Percentiles rank a stretch among this genome's conserved stretches.
phyloP scores from a whole-genome alignment of 2,888 invertebrate genomes.

The Endotricha flammealis region DNA sequence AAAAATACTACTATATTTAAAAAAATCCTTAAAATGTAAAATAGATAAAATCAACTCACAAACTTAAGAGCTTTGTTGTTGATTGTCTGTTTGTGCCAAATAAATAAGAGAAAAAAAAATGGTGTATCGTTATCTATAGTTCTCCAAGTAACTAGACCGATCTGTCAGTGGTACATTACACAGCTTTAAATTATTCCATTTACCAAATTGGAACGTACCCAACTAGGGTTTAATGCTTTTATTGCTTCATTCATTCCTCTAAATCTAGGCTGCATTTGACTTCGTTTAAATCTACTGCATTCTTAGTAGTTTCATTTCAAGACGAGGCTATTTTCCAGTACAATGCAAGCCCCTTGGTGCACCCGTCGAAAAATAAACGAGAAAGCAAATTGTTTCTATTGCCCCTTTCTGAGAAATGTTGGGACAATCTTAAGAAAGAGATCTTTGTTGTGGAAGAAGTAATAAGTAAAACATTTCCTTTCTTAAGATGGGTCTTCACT shows the following conservation, averaged over 20 bases:
- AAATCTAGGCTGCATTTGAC: slow-evolving; percentile 41
- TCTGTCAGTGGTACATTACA: neutral
- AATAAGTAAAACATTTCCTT: too few species aligned
- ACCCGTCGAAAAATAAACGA: slow-evolving; percentile 33
- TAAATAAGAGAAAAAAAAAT: too few species aligned
- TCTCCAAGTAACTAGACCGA: neutral
- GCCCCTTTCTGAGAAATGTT: slow-evolving; percentile 1
- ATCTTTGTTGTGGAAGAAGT: neutral
- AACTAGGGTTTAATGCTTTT: slow-evolving; percentile 40
- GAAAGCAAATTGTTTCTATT: slow-evolving; percentile 30
- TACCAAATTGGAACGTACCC: slow-evolving; percentile 35
- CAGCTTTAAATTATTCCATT: slow-evolving; percentile 5
- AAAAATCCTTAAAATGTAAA: too few species aligned
- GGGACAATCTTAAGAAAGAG: neutral
- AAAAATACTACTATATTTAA: too few species aligned
- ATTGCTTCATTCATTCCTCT: slow-evolving; percentile 35
- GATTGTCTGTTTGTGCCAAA: too few species aligned
- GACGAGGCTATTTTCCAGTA: slow-evolving; percentile 45
- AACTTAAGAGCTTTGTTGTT: too few species aligned
- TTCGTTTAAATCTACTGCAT: slow-evolving; percentile 32
- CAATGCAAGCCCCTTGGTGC: slow-evolving; percentile 32
- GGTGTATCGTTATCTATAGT: too few species aligned
- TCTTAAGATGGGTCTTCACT: too few species aligned
- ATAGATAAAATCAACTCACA: too few species aligned
- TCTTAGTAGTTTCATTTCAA: slow-evolving; percentile 45